Evolutionary conservation across 2,888 invertebrate genomes (phyloP).

Genomic region (Miltochrista miniata): DNA sequence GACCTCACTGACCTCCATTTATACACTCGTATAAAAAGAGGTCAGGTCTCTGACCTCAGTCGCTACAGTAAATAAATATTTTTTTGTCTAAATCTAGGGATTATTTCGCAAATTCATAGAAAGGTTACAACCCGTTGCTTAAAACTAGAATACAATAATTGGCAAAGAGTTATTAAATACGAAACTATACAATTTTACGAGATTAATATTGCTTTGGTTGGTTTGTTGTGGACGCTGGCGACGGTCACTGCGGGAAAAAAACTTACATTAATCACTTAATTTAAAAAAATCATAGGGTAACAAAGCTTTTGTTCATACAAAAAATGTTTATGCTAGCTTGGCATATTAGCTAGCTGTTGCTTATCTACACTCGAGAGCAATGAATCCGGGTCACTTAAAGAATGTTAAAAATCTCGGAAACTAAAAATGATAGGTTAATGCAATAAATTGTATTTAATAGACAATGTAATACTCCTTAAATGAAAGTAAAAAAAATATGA

Average conservation of each 20-base stretch:
- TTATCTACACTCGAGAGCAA: too few relatives aligned
- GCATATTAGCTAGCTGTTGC: too few relatives aligned
- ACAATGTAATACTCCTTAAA: too few relatives aligned
- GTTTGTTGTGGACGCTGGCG: conserved; percentile 31
- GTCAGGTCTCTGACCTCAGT: too few relatives aligned
- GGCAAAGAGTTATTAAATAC: conserved; percentile 40
- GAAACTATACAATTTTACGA: conserved; percentile 52
- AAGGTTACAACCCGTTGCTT: conserved; percentile 34
- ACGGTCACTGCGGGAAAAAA: conserved; percentile 60
- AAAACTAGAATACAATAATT: conserved; percentile 33
- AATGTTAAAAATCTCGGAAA: too few relatives aligned
- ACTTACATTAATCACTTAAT: conserved; percentile 9
- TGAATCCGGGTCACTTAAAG: too few relatives aligned
- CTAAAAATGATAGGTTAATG: too few relatives aligned
- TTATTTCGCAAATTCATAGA: conserved; percentile 6
- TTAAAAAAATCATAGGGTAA: too few relatives aligned
- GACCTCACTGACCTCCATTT: conserved; percentile 33
- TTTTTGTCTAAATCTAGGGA: not conserved
- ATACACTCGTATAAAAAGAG: not conserved
- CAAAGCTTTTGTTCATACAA: too few relatives aligned
- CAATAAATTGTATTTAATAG: too few relatives aligned
- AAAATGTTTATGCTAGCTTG: too few relatives aligned
- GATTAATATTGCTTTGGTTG: conserved; percentile 65
- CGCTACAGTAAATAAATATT: conserved; percentile 1
- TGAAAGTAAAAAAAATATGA: too few relatives aligned